phyloP scores from a whole-genome alignment of 2,797 vertebrate species.

The Anas acuta region DNA sequence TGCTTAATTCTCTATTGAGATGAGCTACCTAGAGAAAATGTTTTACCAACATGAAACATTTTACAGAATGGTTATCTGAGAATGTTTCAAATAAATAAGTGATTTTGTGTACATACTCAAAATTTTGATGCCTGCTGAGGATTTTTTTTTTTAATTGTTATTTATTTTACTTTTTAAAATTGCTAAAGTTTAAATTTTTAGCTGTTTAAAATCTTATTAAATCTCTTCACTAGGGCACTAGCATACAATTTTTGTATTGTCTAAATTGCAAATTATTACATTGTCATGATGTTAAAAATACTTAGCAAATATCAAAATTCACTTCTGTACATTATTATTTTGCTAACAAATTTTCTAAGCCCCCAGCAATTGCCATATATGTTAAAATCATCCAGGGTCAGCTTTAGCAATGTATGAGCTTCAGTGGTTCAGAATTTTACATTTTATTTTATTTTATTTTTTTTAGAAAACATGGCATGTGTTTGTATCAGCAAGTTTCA shows the following conservation, averaged over 20 bases:
- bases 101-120: not conserved
- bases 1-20: not conserved
- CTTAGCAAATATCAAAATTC: not conserved
- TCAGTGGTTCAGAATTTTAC: constrained; percentile 20
- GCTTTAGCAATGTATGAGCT: not conserved
- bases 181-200: not conserved
- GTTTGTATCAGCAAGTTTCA: constrained; percentile 67
- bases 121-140: not conserved
- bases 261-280: constrained; percentile 3
- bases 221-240: not conserved
- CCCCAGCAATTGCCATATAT: not conserved
- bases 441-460: not conserved
- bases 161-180: not conserved
- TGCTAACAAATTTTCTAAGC: not conserved
- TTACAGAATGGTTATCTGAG: not conserved
- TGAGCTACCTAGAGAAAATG: not conserved
- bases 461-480: constrained; percentile 48
- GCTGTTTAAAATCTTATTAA: constrained; percentile 13
- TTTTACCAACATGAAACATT: not conserved
- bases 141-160: not conserved
- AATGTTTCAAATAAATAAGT: not conserved
- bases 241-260: not conserved
- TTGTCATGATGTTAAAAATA: not conserved
- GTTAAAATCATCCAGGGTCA: constrained; percentile 1
- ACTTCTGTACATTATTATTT: not conserved